Conservation (phyloP, 2,113 vertebrate genomes). For the Pseudopodoces humilis region DNA sequence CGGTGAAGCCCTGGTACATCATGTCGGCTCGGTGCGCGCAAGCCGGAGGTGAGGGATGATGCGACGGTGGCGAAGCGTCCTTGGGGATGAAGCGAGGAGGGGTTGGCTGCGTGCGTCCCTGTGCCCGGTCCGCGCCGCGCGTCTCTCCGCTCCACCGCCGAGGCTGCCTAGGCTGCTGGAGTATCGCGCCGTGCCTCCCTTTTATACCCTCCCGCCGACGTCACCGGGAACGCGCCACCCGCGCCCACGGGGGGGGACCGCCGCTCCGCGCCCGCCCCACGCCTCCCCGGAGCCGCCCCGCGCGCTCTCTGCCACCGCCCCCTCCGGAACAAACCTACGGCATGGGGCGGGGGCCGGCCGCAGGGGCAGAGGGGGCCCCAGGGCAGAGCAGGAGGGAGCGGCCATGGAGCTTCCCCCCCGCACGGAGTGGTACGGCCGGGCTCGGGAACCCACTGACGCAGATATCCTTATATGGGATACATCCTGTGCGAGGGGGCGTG, state of each 20-base stretch:
- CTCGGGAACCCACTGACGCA: conserved; percentile 83
- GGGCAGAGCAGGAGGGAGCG: neutral
- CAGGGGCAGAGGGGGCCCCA: neutral
- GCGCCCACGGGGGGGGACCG: neutral
- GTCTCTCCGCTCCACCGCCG: conserved; percentile 22
- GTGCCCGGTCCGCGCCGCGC: conserved; percentile 16
- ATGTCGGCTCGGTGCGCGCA: conserved; percentile 28
- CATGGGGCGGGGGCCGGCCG: too few species aligned
- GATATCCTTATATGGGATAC: conserved; percentile 83
- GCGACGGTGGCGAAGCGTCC: neutral
- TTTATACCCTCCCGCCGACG: conserved; percentile 45
- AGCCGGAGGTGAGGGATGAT: neutral
- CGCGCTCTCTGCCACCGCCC: neutral
- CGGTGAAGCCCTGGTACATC: conserved; percentile 89
- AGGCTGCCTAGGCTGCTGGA: neutral
- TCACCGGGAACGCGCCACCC: neutral
- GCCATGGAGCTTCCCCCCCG: neutral
- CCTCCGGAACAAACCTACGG: fast-evolving
- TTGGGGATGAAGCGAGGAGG: neutral
- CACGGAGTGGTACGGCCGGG: neutral
- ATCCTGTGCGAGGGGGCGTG: conserved; percentile 76
- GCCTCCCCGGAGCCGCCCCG: neutral
- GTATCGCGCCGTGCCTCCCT: conserved; percentile 9
- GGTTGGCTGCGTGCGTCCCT: conserved; percentile 45
- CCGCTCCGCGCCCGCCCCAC: neutral